phyloP scores from a whole-genome alignment of 1,140 invertebrate species.

The Archegozetes longisetosus region DNA sequence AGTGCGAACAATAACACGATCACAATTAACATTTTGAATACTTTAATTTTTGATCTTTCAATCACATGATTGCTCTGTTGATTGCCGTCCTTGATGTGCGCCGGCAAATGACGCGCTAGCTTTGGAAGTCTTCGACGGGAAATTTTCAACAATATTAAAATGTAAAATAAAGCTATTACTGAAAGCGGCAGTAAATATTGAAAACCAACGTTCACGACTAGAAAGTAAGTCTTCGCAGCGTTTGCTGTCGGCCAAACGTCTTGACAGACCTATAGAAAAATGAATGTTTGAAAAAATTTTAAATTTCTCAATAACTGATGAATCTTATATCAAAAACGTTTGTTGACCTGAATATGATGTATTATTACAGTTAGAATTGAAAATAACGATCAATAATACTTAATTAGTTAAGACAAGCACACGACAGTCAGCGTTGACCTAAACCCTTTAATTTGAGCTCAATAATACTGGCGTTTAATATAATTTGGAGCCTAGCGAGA shows the following conservation, averaged over 20 bases:
- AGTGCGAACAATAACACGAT: conserved; percentile 34
- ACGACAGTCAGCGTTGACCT: too few relatives aligned
- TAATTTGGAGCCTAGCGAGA: too few relatives aligned
- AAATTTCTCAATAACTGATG: too few relatives aligned
- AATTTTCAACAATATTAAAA: conserved; percentile 80
- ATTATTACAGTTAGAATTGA: too few relatives aligned
- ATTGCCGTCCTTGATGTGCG: conserved; percentile 38
- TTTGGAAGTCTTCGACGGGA: conserved; percentile 69
- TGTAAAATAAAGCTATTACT: conserved; percentile 81
- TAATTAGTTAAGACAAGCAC: too few relatives aligned
- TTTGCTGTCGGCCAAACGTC: conserved; percentile 69
- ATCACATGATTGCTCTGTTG: conserved; percentile 16
- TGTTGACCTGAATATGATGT: too few relatives aligned
- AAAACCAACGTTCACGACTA: conserved; percentile 69
- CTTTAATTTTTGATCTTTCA: conserved; percentile 28
- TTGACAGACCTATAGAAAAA: conserved; percentile 44
- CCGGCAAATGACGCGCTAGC: conserved; percentile 25
- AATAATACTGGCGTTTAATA: too few relatives aligned
- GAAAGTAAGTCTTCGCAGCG: conserved; percentile 64
- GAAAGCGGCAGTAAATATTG: conserved; percentile 83
- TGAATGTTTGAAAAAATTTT: too few relatives aligned
- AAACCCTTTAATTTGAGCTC: too few relatives aligned
- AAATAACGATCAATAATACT: too few relatives aligned
- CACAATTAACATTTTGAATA: conserved; percentile 37
- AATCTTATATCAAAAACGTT: too few relatives aligned